Conservation (phyloP, 2,113 vertebrate genomes). For the Thamnophis sirtalis region DNA sequence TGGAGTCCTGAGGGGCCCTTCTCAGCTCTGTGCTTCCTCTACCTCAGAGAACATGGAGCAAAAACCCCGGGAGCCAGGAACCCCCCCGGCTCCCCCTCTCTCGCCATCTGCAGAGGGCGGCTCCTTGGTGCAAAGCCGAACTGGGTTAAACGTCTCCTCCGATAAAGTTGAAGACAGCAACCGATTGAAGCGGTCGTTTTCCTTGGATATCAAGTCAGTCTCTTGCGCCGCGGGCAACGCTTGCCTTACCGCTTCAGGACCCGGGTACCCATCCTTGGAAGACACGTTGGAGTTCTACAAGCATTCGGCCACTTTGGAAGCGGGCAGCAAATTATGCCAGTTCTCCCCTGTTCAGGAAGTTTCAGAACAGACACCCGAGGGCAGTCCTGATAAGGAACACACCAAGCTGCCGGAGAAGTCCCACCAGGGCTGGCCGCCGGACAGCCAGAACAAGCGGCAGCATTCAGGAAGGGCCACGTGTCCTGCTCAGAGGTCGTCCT, state of each 20-base stretch:
- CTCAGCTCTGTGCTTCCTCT: constrained; percentile 42
- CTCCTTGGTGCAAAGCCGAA: constrained; percentile 75
- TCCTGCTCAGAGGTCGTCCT: constrained; percentile 48
- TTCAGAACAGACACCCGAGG: constrained; percentile 85
- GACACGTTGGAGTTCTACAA: constrained; percentile 78
- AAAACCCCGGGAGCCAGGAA: constrained; percentile 39
- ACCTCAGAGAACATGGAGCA: constrained; percentile 57
- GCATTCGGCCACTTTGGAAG: constrained; percentile 70
- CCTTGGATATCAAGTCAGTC: constrained; percentile 85
- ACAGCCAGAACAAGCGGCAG: constrained; percentile 56
- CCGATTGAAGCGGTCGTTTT: constrained; percentile 89
- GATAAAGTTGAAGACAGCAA: constrained; percentile 80
- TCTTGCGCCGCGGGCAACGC: constrained; percentile 61
- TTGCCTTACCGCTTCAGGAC: constrained; percentile 51
- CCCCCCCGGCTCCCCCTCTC: background rate
- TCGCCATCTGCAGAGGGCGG: constrained; percentile 56
- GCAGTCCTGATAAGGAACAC: constrained; percentile 82
- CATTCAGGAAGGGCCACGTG: constrained; percentile 47
- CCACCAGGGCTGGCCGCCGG: constrained; percentile 35
- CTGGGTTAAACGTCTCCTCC: constrained; percentile 72
- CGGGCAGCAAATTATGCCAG: constrained; percentile 78
- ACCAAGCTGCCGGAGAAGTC: constrained; percentile 31
- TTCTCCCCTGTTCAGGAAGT: constrained; percentile 92
- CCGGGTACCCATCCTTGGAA: constrained; percentile 61
- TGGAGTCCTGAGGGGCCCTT: background rate